Evolutionary conservation across 2,888 invertebrate species (phyloP), one percentile per base, ranked within the genome.

Genomic region (Troides aeacus): DNA sequence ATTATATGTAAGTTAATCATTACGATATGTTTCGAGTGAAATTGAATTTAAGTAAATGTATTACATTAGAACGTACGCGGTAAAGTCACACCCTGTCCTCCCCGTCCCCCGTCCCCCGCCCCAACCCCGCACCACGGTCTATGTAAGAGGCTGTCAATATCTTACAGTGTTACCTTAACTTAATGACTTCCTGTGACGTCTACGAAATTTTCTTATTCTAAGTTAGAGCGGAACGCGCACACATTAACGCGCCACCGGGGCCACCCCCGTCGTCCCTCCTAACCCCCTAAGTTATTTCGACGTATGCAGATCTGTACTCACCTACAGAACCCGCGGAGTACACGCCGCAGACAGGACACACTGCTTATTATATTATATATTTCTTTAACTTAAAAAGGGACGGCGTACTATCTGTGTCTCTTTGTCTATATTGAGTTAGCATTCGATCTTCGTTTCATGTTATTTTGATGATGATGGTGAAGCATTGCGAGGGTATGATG

Each of bases 241-340:
- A 87, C 89, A 90, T 90, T 90, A 90, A 84, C 83, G 83, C 82
- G 77, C 79, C 74, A 81, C 83, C 81, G 85, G 86, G 84, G 39
- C 39, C 39, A 10, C 39, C 39, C 39, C 39, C 39, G 8, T 8
- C 39, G 6, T 1, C 10, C 39, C 39, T 1, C 39, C 39, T 6
- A 5, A 30, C 90, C 88, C 90, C 89, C 91, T 91, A 90, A 92
- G 91, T 92, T 92, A 92, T 92, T 92, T 92, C 91, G 90, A 92
- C 92, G 89, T 92, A 92, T 92, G 92, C 91, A 92, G 92, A 92
- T 92, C 90, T 87, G 88, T 87, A 88, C 84, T 89, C 88, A 86
- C 89, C 90, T 91, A 89, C 90, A 89, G 90, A 86, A 84, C 82
- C 80, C 71, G 73, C 67, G 86, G 88, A 88, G 73, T 79, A 83